These are phyloP conservation scores for Paratrypauchen microcephalus DNA, from an alignment of 2,797 vertebrate genomes.

Conservation along the genomic window DNA sequence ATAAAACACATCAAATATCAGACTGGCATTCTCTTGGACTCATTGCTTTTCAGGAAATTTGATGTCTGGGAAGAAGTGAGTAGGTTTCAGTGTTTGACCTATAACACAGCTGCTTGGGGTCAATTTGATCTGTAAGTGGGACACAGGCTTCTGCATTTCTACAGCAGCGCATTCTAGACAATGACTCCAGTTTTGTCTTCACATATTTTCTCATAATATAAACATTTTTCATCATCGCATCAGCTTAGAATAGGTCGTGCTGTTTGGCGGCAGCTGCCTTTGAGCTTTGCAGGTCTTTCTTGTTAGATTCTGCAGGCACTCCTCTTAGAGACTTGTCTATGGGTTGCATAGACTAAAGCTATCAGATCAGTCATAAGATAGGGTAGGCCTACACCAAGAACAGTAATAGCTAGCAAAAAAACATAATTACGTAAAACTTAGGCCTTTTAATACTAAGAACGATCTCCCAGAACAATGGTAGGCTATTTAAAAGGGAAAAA, in stretches of 20 bases:
- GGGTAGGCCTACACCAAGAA: background rate
- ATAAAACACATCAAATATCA: background rate
- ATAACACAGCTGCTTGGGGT: background rate
- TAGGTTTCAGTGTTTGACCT: background rate
- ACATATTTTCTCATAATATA: background rate
- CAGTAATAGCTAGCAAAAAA: background rate
- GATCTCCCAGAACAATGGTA: too few species aligned
- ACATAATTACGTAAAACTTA: too few species aligned
- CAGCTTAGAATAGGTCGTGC: background rate
- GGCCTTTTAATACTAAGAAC: too few species aligned
- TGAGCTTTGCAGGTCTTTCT: background rate
- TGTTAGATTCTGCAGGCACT: background rate
- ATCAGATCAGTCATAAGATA: background rate
- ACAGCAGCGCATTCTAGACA: background rate
- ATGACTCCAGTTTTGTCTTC: background rate
- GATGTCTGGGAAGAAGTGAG: slow-evolving; percentile 32
- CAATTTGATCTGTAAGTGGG: background rate
- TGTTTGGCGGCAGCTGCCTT: background rate
- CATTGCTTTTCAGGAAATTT: slow-evolving; percentile 33
- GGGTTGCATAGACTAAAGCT: too few species aligned
- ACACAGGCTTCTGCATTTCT: background rate
- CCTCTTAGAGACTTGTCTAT: background rate
- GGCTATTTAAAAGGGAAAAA: too few species aligned
- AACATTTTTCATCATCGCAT: slow-evolving; percentile 2
- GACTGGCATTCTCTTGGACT: background rate